Evolutionary conservation across 2,113 vertebrate genomes (phyloP).

Genomic region (Pluvialis apricaria): DNA sequence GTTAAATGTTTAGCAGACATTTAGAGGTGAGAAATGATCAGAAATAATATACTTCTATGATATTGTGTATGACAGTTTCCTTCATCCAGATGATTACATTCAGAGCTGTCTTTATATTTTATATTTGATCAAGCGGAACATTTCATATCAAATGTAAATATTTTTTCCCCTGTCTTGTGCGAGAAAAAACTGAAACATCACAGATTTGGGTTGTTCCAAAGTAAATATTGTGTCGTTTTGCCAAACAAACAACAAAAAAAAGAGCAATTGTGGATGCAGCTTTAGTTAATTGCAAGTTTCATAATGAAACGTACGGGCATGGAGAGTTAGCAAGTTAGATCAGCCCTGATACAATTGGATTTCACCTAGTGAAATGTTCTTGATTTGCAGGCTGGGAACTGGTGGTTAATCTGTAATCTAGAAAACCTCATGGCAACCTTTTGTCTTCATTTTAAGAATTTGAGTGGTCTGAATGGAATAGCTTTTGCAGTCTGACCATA

Average conservation of each 20-base stretch:
- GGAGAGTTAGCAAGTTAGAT: not conserved
- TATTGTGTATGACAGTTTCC: not conserved
- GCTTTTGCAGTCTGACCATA: accelerated
- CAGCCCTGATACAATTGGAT: not conserved
- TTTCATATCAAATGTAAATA: not conserved
- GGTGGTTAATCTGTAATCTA: not conserved
- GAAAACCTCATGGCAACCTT: not conserved
- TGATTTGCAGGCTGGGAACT: not conserved
- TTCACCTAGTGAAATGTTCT: not conserved
- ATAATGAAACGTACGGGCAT: not conserved
- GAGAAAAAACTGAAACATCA: not conserved
- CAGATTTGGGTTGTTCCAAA: not conserved
- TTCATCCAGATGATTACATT: not conserved
- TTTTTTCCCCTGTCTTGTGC: not conserved
- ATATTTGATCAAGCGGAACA: not conserved
- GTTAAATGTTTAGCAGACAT: not conserved
- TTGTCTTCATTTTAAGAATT: not conserved
- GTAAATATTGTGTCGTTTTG: not conserved
- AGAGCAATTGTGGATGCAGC: not conserved
- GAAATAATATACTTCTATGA: not conserved
- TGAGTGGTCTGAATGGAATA: no score
- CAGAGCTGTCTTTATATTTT: not conserved
- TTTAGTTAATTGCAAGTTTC: not conserved
- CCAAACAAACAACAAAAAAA: not conserved
- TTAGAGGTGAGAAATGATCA: not conserved